These are phyloP conservation scores for Dione vanillae DNA, from an alignment of 2,888 invertebrate genomes.

Conservation along the genomic window DNA sequence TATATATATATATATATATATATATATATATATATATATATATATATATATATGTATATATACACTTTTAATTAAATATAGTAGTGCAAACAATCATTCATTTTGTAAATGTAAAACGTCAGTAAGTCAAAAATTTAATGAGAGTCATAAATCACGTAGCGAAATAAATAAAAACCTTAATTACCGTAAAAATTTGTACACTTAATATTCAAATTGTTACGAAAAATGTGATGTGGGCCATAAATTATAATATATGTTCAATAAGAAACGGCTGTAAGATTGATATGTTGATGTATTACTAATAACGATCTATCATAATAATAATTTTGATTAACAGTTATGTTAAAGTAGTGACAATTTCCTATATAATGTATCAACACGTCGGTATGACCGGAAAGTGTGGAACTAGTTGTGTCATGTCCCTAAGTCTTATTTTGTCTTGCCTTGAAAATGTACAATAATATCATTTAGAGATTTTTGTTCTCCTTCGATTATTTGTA, in stretches of 20 bases:
- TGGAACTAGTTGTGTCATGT: background rate
- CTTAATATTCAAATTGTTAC: conserved; percentile 12
- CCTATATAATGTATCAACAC: background rate
- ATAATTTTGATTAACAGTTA: background rate
- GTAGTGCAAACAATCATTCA: conserved; percentile 26
- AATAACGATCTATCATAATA: conserved; percentile 4
- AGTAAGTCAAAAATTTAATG: conserved; percentile 13
- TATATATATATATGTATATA: too few species aligned
- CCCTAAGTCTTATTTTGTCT: background rate
- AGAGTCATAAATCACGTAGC: conserved; percentile 16
- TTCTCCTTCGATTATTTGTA: background rate
- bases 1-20: too few species aligned
- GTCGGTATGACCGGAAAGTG: background rate
- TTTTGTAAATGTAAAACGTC: conserved; percentile 19
- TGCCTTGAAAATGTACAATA: background rate
- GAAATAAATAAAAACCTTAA: conserved; percentile 35
- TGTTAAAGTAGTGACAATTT: background rate
- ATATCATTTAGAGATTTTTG: background rate
- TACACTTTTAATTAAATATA: conserved; percentile 14
- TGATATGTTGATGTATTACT: background rate
- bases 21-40: too few species aligned
- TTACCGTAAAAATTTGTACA: conserved; percentile 18
- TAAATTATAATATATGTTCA: conserved; percentile 12
- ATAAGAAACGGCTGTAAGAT: background rate
- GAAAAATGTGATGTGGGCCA: conserved; percentile 5